Conservation (phyloP, 2,113 vertebrate genomes). For the Tricholaema leucomelas region DNA sequence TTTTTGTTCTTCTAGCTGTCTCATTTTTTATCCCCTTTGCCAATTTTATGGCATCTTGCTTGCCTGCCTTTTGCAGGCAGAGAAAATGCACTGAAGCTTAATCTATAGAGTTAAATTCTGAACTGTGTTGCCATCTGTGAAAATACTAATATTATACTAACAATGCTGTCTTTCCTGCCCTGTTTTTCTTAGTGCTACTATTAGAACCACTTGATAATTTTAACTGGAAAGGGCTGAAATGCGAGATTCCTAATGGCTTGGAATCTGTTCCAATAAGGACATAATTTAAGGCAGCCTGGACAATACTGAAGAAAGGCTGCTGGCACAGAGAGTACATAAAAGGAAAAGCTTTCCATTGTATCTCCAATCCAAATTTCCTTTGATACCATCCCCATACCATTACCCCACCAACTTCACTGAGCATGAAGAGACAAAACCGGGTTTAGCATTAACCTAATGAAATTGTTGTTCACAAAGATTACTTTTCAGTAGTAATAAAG, state of each 20-base stretch:
- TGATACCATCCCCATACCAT: background rate
- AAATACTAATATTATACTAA: background rate
- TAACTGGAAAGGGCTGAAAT: background rate
- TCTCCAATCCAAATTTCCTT: background rate
- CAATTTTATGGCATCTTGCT: background rate
- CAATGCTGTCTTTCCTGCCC: background rate
- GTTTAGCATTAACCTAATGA: background rate
- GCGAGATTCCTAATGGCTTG: background rate
- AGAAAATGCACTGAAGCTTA: background rate
- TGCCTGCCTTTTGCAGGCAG: background rate
- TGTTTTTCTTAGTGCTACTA: background rate
- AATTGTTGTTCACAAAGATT: background rate
- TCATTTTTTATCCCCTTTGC: background rate
- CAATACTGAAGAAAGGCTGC: background rate
- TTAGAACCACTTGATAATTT: background rate
- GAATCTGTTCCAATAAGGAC: background rate
- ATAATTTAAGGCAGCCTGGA: background rate
- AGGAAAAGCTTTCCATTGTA: background rate
- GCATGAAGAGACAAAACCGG: background rate
- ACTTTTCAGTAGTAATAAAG: background rate
- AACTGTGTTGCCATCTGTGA: background rate
- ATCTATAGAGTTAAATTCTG: background rate
- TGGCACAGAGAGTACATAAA: background rate
- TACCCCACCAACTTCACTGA: background rate
- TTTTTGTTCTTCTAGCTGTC: background rate